Evolutionary conservation across 2,113 vertebrate genomes (phyloP).

Genomic region (Trogon melanurus): DNA sequence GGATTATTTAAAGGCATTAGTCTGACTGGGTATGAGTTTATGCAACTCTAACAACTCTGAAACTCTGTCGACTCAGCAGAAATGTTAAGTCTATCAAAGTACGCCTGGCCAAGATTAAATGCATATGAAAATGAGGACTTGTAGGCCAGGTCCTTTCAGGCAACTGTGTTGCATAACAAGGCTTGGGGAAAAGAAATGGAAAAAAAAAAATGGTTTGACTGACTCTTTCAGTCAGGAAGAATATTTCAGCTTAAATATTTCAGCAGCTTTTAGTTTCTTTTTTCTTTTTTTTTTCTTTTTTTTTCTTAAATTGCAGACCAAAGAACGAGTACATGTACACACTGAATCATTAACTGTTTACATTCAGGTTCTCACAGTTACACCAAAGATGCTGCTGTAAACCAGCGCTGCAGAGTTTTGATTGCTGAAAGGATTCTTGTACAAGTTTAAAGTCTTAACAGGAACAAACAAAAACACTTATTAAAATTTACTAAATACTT

Average conservation of each 20-base stretch:
- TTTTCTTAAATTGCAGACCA: not conserved
- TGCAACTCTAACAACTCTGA: slow-evolving; percentile 5
- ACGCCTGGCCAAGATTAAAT: not conserved
- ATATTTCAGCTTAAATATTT: slow-evolving; percentile 4
- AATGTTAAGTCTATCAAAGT: not conserved
- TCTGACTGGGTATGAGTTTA: not conserved
- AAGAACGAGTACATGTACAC: not conserved
- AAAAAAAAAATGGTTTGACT: not conserved
- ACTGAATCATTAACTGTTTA: not conserved
- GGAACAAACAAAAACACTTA: not conserved
- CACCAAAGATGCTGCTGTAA: not conserved
- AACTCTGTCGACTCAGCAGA: not conserved
- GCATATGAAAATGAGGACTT: slow-evolving; percentile 25
- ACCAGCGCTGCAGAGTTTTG: not conserved
- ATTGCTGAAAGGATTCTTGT: not conserved
- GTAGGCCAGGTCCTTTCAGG: slow-evolving; percentile 34
- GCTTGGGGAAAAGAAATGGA: not conserved
- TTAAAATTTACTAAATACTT: not conserved
- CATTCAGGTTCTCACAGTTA: not conserved
- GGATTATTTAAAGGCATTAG: slow-evolving; percentile 30
- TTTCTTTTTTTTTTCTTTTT: too few species aligned
- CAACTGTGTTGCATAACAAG: slow-evolving; percentile 18
- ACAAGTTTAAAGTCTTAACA: not conserved
- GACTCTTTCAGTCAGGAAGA: not conserved
- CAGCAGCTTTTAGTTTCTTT: not conserved